A percentile compares a stretch with the other conserved stretches of the same genome.
Conservation (phyloP, 2,888 invertebrate species). For the Athalia rosae region DNA sequence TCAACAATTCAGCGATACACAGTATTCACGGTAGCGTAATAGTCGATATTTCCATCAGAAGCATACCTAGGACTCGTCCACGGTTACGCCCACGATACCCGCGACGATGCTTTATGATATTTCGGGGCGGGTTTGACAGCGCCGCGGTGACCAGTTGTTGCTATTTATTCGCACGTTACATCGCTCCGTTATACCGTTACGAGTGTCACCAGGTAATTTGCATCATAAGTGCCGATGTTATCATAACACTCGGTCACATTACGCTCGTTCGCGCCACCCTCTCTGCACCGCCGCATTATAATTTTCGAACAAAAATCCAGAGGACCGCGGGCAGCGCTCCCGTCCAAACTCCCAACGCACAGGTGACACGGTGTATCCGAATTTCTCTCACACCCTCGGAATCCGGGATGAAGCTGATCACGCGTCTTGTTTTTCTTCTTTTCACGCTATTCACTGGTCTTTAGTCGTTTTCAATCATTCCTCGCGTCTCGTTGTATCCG, state of each 20-base stretch:
- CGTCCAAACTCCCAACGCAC: background rate
- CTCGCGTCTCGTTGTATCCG: no score
- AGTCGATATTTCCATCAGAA: constrained; percentile 74
- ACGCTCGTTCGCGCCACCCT: constrained; percentile 10
- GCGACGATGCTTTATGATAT: constrained; percentile 70
- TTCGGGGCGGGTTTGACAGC: constrained; percentile 72
- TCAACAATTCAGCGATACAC: constrained; percentile 72
- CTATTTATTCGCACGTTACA: constrained; percentile 74
- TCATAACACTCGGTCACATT: constrained; percentile 68
- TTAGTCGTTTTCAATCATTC: no score
- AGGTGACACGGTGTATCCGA: background rate
- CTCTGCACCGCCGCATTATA: background rate
- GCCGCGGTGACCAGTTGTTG: constrained; percentile 71
- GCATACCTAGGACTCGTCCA: constrained; percentile 72
- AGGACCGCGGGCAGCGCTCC: background rate
- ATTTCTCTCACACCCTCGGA: no score
- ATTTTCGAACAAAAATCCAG: constrained; percentile 14
- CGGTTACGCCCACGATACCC: constrained; percentile 62
- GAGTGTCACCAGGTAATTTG: constrained; percentile 72
- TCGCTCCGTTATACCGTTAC: constrained; percentile 71
- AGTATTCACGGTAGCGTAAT: constrained; percentile 71
- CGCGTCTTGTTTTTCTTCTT: no score
- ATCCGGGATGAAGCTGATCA: no score
- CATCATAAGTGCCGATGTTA: constrained; percentile 73
- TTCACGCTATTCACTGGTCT: no score